These are phyloP conservation scores for Philotrypesis tridentata DNA, from an alignment of 1,140 invertebrate genomes.

Conservation along the genomic window DNA sequence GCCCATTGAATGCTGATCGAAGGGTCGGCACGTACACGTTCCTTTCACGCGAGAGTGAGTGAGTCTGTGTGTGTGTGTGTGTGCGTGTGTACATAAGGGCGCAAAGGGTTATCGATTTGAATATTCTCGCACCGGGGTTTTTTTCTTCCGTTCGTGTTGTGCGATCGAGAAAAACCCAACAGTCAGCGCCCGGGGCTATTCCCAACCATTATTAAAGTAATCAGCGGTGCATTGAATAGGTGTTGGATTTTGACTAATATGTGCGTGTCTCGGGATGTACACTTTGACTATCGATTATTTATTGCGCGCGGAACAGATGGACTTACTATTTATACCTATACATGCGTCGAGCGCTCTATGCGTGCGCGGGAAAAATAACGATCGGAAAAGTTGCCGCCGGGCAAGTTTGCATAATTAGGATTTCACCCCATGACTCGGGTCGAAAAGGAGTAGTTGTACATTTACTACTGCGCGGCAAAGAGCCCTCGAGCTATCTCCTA, in stretches of 20 bases:
- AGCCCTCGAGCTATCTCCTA: slow-evolving; percentile 60
- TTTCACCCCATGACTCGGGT: not conserved
- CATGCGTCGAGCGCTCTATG: no score
- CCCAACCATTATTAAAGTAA: slow-evolving; percentile 72
- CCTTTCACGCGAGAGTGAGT: no score
- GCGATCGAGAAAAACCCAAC: slow-evolving; percentile 67
- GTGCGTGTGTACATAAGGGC: slow-evolving; percentile 36
- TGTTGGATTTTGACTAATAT: slow-evolving; percentile 70
- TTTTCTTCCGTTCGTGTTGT: slow-evolving; percentile 47
- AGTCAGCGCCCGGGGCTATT: slow-evolving; percentile 70
- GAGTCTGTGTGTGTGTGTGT: no score
- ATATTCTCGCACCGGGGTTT: slow-evolving; percentile 70
- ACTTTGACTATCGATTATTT: no score
- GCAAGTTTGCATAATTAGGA: slow-evolving; percentile 5
- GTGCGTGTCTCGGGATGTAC: no score
- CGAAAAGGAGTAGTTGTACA: slow-evolving; percentile 47
- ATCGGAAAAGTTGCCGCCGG: slow-evolving; percentile 47
- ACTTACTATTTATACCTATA: no score
- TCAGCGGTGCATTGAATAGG: slow-evolving; percentile 69
- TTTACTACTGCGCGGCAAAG: slow-evolving; percentile 59
- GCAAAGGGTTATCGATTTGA: slow-evolving; percentile 72
- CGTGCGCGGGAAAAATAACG: slow-evolving; percentile 53
- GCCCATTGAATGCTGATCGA: slow-evolving; percentile 73
- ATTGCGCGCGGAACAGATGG: no score
- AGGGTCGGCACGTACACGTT: slow-evolving; percentile 64